These are phyloP conservation scores for Takifugu rubripes DNA, from an alignment of 2,797 vertebrate genomes.

Conservation along the genomic window DNA sequence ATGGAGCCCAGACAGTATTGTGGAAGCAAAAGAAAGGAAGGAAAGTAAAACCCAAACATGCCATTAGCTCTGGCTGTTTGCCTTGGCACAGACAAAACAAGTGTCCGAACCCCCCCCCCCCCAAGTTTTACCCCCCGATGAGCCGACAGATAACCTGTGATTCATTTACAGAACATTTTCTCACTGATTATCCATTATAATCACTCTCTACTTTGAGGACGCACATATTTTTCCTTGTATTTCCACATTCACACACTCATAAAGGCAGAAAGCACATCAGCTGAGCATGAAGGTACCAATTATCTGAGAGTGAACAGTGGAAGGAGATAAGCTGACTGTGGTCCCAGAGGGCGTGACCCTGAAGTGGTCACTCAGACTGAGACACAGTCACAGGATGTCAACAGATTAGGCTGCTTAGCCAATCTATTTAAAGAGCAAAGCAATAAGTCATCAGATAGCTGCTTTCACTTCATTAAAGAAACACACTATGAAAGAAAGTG, in stretches of 20 bases:
- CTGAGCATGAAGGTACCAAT: too few relatives aligned
- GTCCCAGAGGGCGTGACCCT: conserved; percentile 49
- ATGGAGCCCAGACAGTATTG: conserved; percentile 1
- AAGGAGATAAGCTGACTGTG: conserved; percentile 48
- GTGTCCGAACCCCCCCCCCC: neutral
- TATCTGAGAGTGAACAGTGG: conserved; percentile 31
- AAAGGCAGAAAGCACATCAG: neutral
- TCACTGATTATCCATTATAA: neutral
- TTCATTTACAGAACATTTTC: neutral
- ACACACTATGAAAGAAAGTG: neutral
- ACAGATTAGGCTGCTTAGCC: conserved; percentile 61
- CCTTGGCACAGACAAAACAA: conserved; percentile 34
- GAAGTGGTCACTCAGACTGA: conserved; percentile 46
- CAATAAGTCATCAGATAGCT: conserved; percentile 43
- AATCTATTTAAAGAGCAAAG: conserved; percentile 55
- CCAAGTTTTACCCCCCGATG: neutral
- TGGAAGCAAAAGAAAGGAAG: conserved; percentile 17
- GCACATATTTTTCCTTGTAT: neutral
- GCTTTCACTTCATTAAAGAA: conserved; percentile 15
- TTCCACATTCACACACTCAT: neutral
- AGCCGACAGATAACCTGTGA: neutral
- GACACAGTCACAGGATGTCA: conserved; percentile 56
- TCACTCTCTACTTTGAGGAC: neutral
- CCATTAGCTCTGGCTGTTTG: conserved; percentile 33
- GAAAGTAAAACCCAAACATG: conserved; percentile 29